These are phyloP conservation scores for Rhamnusium bicolor DNA, from an alignment of 2,888 invertebrate genomes.

Conservation along the genomic window DNA sequence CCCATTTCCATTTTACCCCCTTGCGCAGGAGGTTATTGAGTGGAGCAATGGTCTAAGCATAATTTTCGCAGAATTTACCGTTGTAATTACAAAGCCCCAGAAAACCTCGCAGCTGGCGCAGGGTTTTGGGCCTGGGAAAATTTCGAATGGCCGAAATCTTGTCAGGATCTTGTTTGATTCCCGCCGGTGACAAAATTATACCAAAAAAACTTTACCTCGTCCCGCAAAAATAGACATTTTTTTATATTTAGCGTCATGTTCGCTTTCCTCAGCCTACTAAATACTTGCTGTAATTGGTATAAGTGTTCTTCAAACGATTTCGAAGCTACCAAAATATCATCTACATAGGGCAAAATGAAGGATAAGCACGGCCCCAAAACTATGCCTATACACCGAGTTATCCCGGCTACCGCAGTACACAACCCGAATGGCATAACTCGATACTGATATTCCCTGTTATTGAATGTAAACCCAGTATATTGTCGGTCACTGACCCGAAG, in stretches of 20 bases:
- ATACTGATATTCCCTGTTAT: conserved; percentile 34
- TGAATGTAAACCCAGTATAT: conserved; percentile 43
- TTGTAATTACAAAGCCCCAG: not conserved
- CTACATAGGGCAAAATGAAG: not conserved
- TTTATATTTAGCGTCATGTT: not conserved
- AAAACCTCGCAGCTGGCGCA: not conserved
- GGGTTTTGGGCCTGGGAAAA: not conserved
- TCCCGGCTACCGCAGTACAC: conserved; percentile 15
- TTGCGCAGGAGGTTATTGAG: no score
- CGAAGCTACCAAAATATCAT: conserved; percentile 6
- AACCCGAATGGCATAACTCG: conserved; percentile 43
- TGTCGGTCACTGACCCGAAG: conserved; percentile 10
- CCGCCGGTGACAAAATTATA: not conserved
- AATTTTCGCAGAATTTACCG: not conserved
- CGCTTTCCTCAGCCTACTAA: not conserved
- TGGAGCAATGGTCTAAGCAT: not conserved
- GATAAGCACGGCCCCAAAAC: not conserved
- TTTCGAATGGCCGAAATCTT: not conserved
- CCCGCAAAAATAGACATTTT: not conserved
- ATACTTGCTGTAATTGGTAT: not conserved
- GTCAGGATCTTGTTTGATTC: conserved; percentile 1
- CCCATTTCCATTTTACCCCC: not conserved
- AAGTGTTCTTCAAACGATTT: conserved; percentile 16
- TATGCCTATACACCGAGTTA: conserved; percentile 20
- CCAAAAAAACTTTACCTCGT: not conserved